A percentile compares a stretch with the other conserved stretches of the same genome.
phyloP scores from a whole-genome alignment of 2,888 invertebrate species.

The Chrysomela aeneicollis region DNA sequence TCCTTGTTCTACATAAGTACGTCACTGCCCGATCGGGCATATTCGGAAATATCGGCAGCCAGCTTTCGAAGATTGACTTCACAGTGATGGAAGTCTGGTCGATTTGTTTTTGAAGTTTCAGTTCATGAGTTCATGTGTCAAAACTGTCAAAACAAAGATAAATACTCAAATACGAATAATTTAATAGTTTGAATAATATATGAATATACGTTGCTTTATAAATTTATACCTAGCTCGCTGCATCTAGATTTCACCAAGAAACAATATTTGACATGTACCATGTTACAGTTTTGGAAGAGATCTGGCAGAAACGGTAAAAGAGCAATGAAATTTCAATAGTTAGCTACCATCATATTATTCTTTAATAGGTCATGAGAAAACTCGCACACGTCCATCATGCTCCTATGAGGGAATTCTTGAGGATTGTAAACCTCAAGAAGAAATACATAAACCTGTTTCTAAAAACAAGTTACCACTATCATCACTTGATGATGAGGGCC shows the following conservation, averaged over 20 bases:
- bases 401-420: conserved; percentile 7
- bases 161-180: too few species aligned
- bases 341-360: conserved; percentile 20
- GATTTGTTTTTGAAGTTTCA: too few species aligned
- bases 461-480: conserved; percentile 36
- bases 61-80: too few species aligned
- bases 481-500: conserved; percentile 56
- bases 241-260: neutral
- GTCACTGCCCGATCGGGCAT: too few species aligned
- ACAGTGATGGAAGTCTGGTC: too few species aligned
- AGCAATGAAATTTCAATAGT: neutral
- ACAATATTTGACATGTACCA: conserved; percentile 58
- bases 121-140: too few species aligned
- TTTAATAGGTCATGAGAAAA: conserved; percentile 49
- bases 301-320: conserved; percentile 63
- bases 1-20: too few species aligned
- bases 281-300: conserved; percentile 83
- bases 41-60: too few species aligned
- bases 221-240: neutral
- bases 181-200: too few species aligned
- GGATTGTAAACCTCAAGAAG: neutral
- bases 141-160: too few species aligned
- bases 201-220: too few species aligned
- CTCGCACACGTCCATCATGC: conserved; percentile 25
- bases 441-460: neutral